A percentile compares a stretch with the other conserved stretches of the same genome.
Evolutionary conservation across 2,797 vertebrate species (phyloP).

Genomic region (Phalloptychus januarius): DNA sequence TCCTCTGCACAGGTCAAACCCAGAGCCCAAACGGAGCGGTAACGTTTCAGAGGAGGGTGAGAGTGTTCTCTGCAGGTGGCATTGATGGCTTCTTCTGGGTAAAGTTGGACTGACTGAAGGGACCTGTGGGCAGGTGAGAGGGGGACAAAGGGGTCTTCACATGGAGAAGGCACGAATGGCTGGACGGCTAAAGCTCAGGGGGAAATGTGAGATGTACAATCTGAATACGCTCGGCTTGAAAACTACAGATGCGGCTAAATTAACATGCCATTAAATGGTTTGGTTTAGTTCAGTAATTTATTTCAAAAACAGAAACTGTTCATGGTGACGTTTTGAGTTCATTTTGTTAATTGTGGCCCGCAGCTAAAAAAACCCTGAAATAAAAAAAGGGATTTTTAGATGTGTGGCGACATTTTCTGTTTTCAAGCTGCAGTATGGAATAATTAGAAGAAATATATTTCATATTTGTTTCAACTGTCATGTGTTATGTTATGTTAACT

Average conservation of each 20-base stretch:
- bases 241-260: background rate
- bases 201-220: constrained; percentile 54
- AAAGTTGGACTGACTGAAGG: constrained; percentile 18
- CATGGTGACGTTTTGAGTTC: background rate
- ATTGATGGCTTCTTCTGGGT: constrained; percentile 62
- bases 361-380: background rate
- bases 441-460: no score
- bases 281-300: background rate
- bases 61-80: constrained; percentile 42
- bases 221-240: constrained; percentile 53
- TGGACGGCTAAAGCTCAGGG: constrained; percentile 81
- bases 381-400: background rate
- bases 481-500: no score
- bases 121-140: background rate
- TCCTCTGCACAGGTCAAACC: background rate
- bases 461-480: no score
- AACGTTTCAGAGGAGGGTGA: constrained; percentile 64
- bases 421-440: no score
- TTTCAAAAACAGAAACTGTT: background rate
- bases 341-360: background rate
- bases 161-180: constrained; percentile 83
- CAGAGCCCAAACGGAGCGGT: constrained; percentile 42
- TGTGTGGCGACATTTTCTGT: no score
- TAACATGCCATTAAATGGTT: background rate
- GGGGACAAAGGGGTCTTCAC: constrained; percentile 10